Conservation (phyloP, 92 coral and sea anemone species). For the Bergia sp. region DNA sequence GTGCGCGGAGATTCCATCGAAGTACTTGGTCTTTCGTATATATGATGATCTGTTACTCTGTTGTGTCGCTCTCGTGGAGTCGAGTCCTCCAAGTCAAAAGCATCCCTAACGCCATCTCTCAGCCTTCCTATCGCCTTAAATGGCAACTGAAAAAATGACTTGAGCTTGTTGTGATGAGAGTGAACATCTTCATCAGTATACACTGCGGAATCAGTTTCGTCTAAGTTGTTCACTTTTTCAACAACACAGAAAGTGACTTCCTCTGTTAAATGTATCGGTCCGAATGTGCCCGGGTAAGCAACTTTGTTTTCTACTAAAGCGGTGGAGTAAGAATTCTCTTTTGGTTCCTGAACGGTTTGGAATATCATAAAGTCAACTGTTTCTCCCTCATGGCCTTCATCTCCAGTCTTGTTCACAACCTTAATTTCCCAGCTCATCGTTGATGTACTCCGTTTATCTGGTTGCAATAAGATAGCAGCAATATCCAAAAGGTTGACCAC, state of each 20-base stretch:
- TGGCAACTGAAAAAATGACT: background rate
- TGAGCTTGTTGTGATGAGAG: no score
- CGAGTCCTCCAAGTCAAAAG: background rate
- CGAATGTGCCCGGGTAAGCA: background rate
- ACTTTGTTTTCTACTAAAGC: background rate
- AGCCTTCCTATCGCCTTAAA: background rate
- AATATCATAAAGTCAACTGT: background rate
- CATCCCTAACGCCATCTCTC: background rate
- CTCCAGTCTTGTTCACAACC: conserved; percentile 5
- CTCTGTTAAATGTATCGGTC: background rate
- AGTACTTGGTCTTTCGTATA: background rate
- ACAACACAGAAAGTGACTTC: background rate
- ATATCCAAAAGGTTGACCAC: no score
- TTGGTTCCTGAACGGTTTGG: background rate
- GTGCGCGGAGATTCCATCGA: background rate
- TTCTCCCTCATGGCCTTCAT: background rate
- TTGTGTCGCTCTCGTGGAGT: background rate
- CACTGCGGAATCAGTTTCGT: background rate
- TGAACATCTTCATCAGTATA: background rate
- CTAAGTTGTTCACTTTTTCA: background rate
- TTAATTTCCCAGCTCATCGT: background rate
- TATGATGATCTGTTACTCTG: background rate
- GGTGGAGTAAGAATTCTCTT: background rate
- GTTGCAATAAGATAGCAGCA: no score
- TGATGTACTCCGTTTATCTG: background rate